Conservation (phyloP, 1,140 invertebrate genomes). For the Ceratitis capitata region DNA sequence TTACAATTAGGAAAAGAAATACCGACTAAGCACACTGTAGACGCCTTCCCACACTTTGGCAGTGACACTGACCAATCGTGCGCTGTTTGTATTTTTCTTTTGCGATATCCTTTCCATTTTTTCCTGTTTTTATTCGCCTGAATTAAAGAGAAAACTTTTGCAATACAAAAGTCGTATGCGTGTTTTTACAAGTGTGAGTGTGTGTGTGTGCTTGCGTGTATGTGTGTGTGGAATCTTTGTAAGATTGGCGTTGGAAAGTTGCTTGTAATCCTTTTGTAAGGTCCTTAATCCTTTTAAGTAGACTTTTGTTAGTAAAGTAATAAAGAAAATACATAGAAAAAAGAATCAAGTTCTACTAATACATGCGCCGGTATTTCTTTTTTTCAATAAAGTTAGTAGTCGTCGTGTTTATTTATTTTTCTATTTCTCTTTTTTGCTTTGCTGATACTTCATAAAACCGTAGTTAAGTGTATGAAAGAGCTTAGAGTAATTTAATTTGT, state of each 20-base stretch:
- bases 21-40: neutral
- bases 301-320: neutral
- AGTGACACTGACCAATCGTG: neutral
- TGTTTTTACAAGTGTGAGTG: neutral
- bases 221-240: neutral
- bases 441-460: neutral
- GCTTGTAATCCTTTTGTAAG: slow-evolving; percentile 9
- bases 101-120: neutral
- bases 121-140: neutral
- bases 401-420: neutral
- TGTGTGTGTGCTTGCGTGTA: neutral
- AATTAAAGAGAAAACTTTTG: neutral
- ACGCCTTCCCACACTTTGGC: no score
- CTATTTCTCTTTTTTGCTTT: neutral
- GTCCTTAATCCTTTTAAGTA: slow-evolving; percentile 25
- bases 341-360: neutral
- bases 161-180: neutral
- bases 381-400: neutral
- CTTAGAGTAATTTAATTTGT: slow-evolving; percentile 30
- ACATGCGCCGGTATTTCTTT: neutral
- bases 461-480: slow-evolving; percentile 3
- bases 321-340: neutral
- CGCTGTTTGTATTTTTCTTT: neutral
- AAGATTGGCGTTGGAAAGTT: slow-evolving; percentile 5
- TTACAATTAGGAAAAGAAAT: no score